Evolutionary conservation across 2,888 invertebrate species (phyloP).

Genomic region (Latrodectus elegans): DNA sequence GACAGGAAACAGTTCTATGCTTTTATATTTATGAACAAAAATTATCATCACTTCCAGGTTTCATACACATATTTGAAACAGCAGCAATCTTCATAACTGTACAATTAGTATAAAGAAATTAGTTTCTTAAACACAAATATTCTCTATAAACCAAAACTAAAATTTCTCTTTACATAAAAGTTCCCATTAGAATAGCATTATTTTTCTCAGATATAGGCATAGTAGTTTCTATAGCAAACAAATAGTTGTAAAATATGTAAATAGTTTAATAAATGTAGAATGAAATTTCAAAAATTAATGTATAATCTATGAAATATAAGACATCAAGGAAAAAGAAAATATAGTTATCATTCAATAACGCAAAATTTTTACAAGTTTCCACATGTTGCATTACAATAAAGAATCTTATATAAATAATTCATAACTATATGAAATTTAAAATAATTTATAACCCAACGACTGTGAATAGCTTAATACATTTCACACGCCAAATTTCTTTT

Average conservation of each 20-base stretch:
- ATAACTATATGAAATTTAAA: too few relatives aligned
- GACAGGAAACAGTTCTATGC: neutral
- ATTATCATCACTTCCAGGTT: neutral
- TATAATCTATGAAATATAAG: too few relatives aligned
- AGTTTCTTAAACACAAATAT: neutral
- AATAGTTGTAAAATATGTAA: neutral
- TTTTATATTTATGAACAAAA: neutral
- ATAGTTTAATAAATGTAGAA: neutral
- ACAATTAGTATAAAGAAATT: neutral
- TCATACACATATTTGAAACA: constrained; percentile 34
- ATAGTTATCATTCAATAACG: too few relatives aligned
- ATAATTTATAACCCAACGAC: too few relatives aligned
- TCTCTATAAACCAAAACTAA: too few relatives aligned
- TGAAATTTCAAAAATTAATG: too few relatives aligned
- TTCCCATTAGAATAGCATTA: neutral
- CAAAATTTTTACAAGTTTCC: too few relatives aligned
- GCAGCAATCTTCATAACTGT: neutral
- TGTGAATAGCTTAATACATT: too few relatives aligned
- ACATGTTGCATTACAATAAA: too few relatives aligned
- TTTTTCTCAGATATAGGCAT: neutral
- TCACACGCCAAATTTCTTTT: too few relatives aligned
- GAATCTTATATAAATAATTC: too few relatives aligned
- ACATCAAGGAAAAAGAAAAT: too few relatives aligned
- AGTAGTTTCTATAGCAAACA: neutral
- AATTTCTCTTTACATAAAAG: neutral